Evolutionary conservation across 2,113 vertebrate species (phyloP), one percentile per base, ranked within the genome.

Genomic region (Antennarius striatus): DNA sequence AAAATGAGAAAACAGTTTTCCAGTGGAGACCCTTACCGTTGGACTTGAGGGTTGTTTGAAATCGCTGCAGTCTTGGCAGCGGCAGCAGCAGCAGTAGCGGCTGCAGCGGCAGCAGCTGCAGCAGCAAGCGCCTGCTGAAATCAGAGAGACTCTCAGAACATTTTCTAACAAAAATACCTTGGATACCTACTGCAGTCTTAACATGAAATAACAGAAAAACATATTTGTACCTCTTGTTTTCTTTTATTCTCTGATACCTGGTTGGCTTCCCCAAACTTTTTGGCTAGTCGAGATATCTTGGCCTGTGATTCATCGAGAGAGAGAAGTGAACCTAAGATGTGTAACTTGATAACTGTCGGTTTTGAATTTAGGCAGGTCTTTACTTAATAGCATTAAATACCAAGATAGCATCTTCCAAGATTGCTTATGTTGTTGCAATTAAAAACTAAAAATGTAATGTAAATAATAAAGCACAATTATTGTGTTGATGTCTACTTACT

Each of bases 221-320:
- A 1, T 11, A 15, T 6, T 63, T 79, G 84, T 79, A 98, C 98
- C 90, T 98, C 95, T 66, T 95, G 93, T 90, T 91, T 94, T 89
- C 94, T 97, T 91, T 94, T 96, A 86, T 98, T 95, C 68, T 99
- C 97, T 13, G 91, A 94, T 36, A 92, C 94, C 71, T 93, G 93
- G 73, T 93, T 94, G 56, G 93, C 93, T 80, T 96, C 95, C 85
- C 96, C 97, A 90, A 96, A 96, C 28, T 96, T 95, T 90, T 98
- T 99, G n/a, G 95, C 90, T 73, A 99, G 89, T 73, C 95, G 94
- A 2, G 95, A 80, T 65, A 99, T 95, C 90, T 98, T 99, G 82
- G 95, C 93, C 98, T 99, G 84, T 52, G 80, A 51, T 67, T 4
- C 4, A 46, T 46, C 63, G 53, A 48, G 11, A 53, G 10, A 48